Percentiles rank a stretch among this genome's conserved stretches.
Conservation (phyloP, 2,888 invertebrate species). For the Troides aeacus region DNA sequence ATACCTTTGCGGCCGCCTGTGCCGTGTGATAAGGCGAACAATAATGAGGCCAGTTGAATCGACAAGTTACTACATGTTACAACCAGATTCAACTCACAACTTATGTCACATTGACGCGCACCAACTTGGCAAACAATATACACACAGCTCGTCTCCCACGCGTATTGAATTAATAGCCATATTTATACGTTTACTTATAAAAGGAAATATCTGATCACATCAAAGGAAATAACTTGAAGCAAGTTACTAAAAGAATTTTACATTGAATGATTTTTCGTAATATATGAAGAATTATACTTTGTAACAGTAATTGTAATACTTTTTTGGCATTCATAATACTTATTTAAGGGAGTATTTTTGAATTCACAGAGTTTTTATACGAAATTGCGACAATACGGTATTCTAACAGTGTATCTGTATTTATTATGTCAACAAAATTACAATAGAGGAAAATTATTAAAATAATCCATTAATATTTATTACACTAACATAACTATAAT, state of each 20-base stretch:
- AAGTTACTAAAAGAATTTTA: neutral
- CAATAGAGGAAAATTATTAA: no score
- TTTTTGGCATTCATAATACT: no score
- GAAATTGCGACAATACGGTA: no score
- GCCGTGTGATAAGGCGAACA: slow-evolving; percentile 54
- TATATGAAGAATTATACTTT: neutral
- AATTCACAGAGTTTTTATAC: no score
- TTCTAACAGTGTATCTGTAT: no score
- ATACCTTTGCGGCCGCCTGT: neutral
- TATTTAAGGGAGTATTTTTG: no score
- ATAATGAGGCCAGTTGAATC: slow-evolving; percentile 67
- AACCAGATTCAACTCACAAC: slow-evolving; percentile 31
- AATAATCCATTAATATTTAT: no score
- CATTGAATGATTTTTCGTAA: neutral
- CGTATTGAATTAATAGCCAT: neutral
- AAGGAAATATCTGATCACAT: neutral
- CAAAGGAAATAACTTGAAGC: neutral
- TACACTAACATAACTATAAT: no score
- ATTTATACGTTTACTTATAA: neutral
- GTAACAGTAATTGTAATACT: no score
- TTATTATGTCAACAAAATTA: no score
- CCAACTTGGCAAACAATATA: slow-evolving; percentile 24
- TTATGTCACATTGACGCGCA: slow-evolving; percentile 26
- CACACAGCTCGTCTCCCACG: slow-evolving; percentile 11
- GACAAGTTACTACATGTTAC: slow-evolving; percentile 70